Evolutionary conservation across 2,113 vertebrate genomes (phyloP).

Genomic region (Tringa solitaria): DNA sequence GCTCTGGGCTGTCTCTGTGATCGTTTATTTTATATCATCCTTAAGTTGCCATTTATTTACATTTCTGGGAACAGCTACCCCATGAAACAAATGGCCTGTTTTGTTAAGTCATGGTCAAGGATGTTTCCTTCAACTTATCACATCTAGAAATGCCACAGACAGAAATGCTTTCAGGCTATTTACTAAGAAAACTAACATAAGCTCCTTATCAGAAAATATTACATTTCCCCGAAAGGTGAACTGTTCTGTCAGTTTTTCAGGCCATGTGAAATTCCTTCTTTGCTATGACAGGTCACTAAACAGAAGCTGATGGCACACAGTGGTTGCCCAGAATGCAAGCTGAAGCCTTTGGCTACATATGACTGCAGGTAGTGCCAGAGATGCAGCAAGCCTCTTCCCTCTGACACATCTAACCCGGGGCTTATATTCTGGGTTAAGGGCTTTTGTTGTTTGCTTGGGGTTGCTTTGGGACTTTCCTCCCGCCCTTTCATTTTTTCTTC

Average conservation of each 20-base stretch:
- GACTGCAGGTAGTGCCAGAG: constrained; percentile 16
- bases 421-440: accelerated
- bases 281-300: constrained; percentile 80
- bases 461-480: background rate
- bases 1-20: constrained; percentile 65
- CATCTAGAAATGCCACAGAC: constrained; percentile 76
- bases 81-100: constrained; percentile 69
- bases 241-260: constrained; percentile 83
- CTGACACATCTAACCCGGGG: background rate
- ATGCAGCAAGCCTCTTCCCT: background rate
- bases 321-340: background rate
- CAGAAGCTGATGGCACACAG: constrained; percentile 72
- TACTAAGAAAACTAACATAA: constrained; percentile 84
- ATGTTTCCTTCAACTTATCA: constrained; percentile 81
- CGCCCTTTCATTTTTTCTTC: background rate
- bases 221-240: constrained; percentile 81
- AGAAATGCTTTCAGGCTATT: constrained; percentile 80
- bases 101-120: constrained; percentile 78
- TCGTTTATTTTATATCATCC: constrained; percentile 77
- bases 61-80: constrained; percentile 70
- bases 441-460: background rate
- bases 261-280: constrained; percentile 78
- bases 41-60: constrained; percentile 74
- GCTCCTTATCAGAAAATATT: constrained; percentile 93
- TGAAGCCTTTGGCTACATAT: constrained; percentile 47